These are phyloP conservation scores for Halcyon badia DNA, from an alignment of 2,797 vertebrate genomes.

Conservation along the genomic window DNA sequence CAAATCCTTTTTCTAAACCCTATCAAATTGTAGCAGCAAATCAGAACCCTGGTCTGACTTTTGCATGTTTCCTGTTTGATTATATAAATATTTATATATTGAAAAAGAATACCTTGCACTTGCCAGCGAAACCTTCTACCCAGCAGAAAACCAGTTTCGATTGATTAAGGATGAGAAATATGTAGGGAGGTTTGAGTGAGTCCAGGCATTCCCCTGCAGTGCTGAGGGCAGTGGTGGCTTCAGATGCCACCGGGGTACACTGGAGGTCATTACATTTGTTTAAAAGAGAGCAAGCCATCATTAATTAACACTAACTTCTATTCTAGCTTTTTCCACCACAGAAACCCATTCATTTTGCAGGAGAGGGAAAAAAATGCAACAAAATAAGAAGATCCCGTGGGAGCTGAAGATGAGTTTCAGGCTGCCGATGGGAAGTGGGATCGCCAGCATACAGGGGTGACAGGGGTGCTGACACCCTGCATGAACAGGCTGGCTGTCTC, in stretches of 20 bases:
- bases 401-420: not conserved
- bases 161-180: not conserved
- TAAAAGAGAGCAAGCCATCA: not conserved
- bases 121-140: not conserved
- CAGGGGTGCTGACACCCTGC: rapidly evolving
- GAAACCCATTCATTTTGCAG: not conserved
- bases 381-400: not conserved
- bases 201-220: not conserved
- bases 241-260: not conserved
- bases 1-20: constrained; percentile 10
- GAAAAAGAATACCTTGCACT: not conserved
- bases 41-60: constrained; percentile 7
- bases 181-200: not conserved
- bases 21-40: not conserved
- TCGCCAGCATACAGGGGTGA: rapidly evolving
- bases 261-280: not conserved
- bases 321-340: not conserved
- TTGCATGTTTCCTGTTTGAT: constrained; percentile 1
- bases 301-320: not conserved
- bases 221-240: not conserved
- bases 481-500: rapidly evolving
- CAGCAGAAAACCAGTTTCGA: not conserved
- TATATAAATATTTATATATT: constrained; percentile 22
- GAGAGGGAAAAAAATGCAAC: not conserved
- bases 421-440: not conserved